Conservation (phyloP, 2,888 invertebrate species). For the Alcis repandata region DNA sequence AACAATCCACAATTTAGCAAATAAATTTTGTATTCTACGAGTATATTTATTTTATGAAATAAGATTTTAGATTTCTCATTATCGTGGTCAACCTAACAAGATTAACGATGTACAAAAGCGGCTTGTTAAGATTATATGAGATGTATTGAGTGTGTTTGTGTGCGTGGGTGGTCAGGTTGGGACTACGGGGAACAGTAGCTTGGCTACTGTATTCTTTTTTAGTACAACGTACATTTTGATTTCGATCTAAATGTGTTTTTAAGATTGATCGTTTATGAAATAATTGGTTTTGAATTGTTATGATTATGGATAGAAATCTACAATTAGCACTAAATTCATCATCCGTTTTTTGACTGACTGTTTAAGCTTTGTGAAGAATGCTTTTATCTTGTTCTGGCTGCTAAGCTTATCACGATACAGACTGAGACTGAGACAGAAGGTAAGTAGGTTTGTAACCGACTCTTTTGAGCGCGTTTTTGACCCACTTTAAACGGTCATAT, state of each 20-base stretch:
- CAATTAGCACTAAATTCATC: no score
- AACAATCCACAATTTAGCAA: no score
- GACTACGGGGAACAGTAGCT: conserved; percentile 13
- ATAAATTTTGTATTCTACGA: no score
- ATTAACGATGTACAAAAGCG: conserved; percentile 6
- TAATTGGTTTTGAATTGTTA: neutral
- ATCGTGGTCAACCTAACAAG: conserved; percentile 1
- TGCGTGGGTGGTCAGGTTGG: conserved; percentile 25
- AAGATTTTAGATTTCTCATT: neutral
- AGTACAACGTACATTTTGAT: conserved; percentile 7
- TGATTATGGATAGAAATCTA: neutral
- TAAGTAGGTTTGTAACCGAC: no score
- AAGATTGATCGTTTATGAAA: conserved; percentile 15
- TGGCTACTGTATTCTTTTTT: conserved; percentile 15
- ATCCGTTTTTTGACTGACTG: no score
- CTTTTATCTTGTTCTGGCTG: no score
- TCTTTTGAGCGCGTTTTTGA: no score
- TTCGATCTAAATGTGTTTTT: conserved; percentile 18
- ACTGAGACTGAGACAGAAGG: no score
- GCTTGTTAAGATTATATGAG: conserved; percentile 44
- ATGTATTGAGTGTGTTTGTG: neutral
- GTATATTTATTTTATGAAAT: neutral
- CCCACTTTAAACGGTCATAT: no score
- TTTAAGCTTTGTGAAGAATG: no score
- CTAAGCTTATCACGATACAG: no score